A percentile compares a stretch with the other conserved stretches of the same genome.
Conservation (phyloP, 35 echinoderm and acorn worm species). For the Apostichopus japonicus region DNA sequence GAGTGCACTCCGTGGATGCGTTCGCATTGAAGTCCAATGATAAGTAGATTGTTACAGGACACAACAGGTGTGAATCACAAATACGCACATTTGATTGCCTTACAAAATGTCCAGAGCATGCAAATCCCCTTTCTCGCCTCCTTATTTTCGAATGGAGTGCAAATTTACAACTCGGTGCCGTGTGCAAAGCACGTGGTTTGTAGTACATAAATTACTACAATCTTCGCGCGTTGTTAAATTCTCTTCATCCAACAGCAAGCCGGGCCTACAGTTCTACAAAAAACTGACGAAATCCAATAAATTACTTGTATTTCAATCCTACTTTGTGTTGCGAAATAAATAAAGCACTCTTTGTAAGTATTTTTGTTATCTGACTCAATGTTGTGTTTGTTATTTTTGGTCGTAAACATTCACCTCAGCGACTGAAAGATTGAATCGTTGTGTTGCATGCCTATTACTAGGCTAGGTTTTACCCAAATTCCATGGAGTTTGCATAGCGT, state of each 20-base stretch:
- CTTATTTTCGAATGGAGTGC: background rate
- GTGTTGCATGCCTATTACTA: no score
- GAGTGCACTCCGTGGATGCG: no score
- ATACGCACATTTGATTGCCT: no score
- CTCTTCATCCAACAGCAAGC: background rate
- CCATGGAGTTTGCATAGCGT: no score
- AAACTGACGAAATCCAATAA: background rate
- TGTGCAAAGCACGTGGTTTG: slow-evolving; percentile 39
- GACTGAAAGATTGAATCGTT: background rate
- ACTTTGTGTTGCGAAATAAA: background rate
- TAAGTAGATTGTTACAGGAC: no score
- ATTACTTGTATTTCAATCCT: no score
- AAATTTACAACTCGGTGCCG: slow-evolving; percentile 6
- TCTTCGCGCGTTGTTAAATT: slow-evolving; percentile 35
- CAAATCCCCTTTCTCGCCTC: background rate
- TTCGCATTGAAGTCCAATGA: no score
- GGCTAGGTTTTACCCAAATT: no score
- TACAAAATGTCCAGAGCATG: no score
- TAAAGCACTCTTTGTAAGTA: background rate
- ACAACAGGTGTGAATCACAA: no score
- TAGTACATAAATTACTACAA: slow-evolving; percentile 14
- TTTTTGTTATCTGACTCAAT: background rate
- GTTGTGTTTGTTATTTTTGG: background rate
- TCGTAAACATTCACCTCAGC: background rate
- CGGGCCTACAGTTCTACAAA: background rate